Base-by-base conservation (phyloP, 2,113 vertebrate species). In the Gopherus evgoodei region DNA sequence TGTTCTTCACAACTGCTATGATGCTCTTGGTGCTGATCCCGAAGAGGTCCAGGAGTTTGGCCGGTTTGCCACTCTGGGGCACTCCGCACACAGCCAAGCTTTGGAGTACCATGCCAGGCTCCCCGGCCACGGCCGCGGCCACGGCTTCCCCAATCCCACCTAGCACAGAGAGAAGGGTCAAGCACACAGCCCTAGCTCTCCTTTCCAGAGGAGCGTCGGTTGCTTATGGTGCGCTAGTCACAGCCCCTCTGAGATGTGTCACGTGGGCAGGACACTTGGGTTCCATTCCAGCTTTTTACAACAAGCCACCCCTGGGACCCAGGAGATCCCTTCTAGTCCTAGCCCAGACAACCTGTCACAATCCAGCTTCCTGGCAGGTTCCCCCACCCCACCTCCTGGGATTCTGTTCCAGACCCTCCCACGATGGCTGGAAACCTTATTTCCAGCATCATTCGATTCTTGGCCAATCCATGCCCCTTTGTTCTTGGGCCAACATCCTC, bases 71-170 rank as follows among this genome's bases (percentile, higher is more conserved):
- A 4, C 98, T 99, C n/a, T 91, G 98, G 81, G 99, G 98, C 21
- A 99, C 98, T 1, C 90, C 95, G 3, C 90, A 95, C 88, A 99
- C 99, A 0, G 98, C 98, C 88, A 99, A 94, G 14, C 98, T 97
- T 35, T 98, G 98, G 76, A 99, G 98, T 11, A 98, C 69, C 35
- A 99, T 98, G 27, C 96, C 98, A 3, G 98, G 98, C 94, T 99
- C 99, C 57, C 86, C 29, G 1, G 98, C 98, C 56, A 99, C 97
- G 16, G 98, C 98, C 0, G 98, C 98, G 81, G 98, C 96, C 22
- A 99, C 98, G 0, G 99, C 99, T 87, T 99, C 99, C 11, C 99
- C 99, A 6, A 99, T 97, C 96, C 99, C 99, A 93, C 99, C 99
- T 99, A 88, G 11, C 86, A 69, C 87, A 91, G 69, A 31, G 24